Base-by-base conservation (phyloP, 2,888 invertebrate genomes). In the Galerucella pusilla region DNA sequence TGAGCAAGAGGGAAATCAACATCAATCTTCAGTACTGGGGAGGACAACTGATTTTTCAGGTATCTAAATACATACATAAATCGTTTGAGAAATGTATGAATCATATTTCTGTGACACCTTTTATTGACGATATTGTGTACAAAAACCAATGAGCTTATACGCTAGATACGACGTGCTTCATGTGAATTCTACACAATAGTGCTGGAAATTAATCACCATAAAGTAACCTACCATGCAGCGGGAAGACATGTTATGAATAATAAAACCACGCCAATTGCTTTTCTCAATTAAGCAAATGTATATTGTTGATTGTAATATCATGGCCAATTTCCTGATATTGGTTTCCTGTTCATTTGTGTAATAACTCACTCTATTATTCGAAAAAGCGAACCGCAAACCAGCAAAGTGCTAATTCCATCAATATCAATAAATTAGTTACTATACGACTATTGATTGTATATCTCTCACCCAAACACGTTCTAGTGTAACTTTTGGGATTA, bases 251-350 rank as follows among this genome's bases (percentile, higher is more conserved):
- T n/a, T n/a, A n/a, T 14, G 52, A 14, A 52, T 52, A 52, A 52
- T 52, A n/a, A 52, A n/a, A n/a, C 14, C 52, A 52, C 52, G 6
- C 52, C 52, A 52, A 52, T 52, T 6, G 52, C 52, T 52, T n/a
- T 52, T 52, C 52, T 52, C 52, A n/a, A 52, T 52, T 52, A n/a
- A 52, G 52, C 52, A 52, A 52, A 52, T 52, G 52, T 52, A n/a
- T 52, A 52, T 52, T 7, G n/a, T 6, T 35, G 7, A 35, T 35
- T 35, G 7, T 52, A n/a, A 52, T 14, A 52, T 52, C 49, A 52
- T 52, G n/a, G n/a, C n/a, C 52, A 52, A 52, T 52, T 14, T 52
- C n/a, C 14, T 6, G n/a, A n/a, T 52, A 52, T n/a, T 52, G 7
- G 52, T 52, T n/a, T 52, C 52, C 52, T 52, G 6, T n/a, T 52